phyloP scores from a whole-genome alignment of 1,140 invertebrate genomes.

The Bombus balteatus region DNA sequence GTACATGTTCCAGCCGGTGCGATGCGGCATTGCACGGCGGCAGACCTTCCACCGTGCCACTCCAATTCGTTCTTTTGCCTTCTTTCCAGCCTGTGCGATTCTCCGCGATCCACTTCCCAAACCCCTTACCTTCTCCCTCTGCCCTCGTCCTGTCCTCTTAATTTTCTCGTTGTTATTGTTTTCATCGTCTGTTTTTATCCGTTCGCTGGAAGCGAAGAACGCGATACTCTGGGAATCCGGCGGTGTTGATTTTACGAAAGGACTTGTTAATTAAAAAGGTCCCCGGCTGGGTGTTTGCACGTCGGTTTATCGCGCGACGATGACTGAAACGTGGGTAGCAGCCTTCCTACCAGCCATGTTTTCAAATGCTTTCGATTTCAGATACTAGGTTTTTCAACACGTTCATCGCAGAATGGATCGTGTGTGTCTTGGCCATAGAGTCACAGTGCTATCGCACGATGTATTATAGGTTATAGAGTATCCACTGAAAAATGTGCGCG shows the following conservation, averaged over 20 bases:
- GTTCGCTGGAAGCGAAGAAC: slow-evolving; percentile 12
- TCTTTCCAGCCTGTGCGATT: slow-evolving; percentile 41
- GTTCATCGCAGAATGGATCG: too few relatives aligned
- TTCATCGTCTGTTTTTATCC: neutral
- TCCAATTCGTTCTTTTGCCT: slow-evolving; percentile 42
- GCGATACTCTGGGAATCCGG: slow-evolving; percentile 36
- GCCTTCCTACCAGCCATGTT: neutral
- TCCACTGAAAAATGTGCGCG: too few relatives aligned
- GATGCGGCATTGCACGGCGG: neutral
- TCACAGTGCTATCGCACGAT: too few relatives aligned
- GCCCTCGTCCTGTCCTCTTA: slow-evolving; percentile 22
- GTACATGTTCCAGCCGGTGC: neutral
- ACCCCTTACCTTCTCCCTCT: neutral
- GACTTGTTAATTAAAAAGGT: slow-evolving; percentile 35
- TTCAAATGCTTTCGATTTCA: neutral
- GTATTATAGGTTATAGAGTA: too few relatives aligned
- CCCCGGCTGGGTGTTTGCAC: neutral
- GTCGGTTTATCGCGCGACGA: neutral
- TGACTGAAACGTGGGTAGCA: neutral
- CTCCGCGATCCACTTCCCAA: slow-evolving; percentile 42
- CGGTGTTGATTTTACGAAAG: slow-evolving; percentile 25
- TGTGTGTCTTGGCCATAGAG: too few relatives aligned
- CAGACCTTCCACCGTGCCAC: slow-evolving; percentile 6
- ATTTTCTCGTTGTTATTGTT: slow-evolving; percentile 42
- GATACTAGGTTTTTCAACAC: neutral